Percentiles rank a stretch among this genome's conserved stretches.
Conservation (phyloP, 2,888 invertebrate species). For the Thysanoteuthis rhombus region DNA sequence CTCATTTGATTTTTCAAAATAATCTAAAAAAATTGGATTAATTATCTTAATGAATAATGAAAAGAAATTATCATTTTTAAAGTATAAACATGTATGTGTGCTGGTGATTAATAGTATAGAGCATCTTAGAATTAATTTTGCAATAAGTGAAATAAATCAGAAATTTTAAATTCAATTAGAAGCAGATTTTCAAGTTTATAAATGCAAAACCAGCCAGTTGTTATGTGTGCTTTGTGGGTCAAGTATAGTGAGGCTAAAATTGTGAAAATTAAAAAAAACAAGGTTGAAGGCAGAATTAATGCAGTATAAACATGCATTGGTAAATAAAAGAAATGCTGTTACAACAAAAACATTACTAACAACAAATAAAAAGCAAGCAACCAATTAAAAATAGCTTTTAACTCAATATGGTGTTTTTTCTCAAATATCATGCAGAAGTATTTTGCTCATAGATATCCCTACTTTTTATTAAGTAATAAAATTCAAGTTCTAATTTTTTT, state of each 20-base stretch:
- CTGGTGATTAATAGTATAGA: neutral
- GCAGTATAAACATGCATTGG: neutral
- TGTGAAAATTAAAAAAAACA: neutral
- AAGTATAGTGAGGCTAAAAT: constrained; percentile 12
- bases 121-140: neutral
- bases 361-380: neutral
- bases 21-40: neutral
- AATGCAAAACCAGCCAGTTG: constrained; percentile 12
- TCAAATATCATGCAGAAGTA: too few relatives aligned
- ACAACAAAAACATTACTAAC: neutral
- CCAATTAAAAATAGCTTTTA: neutral
- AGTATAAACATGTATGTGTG: neutral
- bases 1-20: neutral
- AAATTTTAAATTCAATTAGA: neutral
- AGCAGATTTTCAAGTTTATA: neutral
- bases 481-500: too few relatives aligned
- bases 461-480: too few relatives aligned
- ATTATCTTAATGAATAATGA: neutral
- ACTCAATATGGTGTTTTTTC: neutral
- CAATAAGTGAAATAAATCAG: neutral
- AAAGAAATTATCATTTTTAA: too few relatives aligned
- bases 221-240: neutral
- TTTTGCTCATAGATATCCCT: too few relatives aligned
- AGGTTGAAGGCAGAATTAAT: neutral
- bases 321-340: neutral